Evolutionary conservation across 2,797 vertebrate species (phyloP).

Genomic region (Dryobates pubescens): DNA sequence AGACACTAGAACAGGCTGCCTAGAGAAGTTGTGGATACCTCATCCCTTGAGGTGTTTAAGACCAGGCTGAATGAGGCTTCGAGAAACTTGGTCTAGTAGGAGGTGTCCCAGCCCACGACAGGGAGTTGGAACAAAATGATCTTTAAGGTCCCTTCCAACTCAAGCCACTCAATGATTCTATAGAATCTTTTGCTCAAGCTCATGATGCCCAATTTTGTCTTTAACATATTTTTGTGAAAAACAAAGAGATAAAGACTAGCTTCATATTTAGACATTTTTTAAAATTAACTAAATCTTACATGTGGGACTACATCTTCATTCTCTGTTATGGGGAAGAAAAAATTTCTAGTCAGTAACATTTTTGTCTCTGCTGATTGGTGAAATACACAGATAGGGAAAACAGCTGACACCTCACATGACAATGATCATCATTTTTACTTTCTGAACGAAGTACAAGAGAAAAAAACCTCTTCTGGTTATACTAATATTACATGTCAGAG

Average conservation of each 20-base stretch:
- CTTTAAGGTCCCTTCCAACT: too few relatives aligned
- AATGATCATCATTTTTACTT: background rate
- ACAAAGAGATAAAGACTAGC: background rate
- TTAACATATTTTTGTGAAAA: background rate
- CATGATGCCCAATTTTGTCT: background rate
- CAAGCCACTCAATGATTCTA: too few relatives aligned
- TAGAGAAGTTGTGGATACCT: too few relatives aligned
- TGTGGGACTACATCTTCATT: background rate
- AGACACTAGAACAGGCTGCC: too few relatives aligned
- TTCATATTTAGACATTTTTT: background rate
- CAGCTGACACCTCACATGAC: background rate
- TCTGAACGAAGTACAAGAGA: background rate
- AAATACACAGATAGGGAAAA: background rate
- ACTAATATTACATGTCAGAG: background rate
- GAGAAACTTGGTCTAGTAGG: too few relatives aligned
- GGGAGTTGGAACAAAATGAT: too few relatives aligned
- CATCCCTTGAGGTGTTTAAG: too few relatives aligned
- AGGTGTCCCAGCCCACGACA: too few relatives aligned
- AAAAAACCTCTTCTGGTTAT: background rate
- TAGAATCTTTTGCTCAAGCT: too few relatives aligned
- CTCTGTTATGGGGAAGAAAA: background rate
- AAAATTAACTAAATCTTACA: background rate
- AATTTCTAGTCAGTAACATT: background rate
- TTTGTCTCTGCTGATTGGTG: background rate
- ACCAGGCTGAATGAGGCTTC: too few relatives aligned